Evolutionary conservation across 2,888 invertebrate genomes (phyloP).

Genomic region (Caenorhabditis sp.): DNA sequence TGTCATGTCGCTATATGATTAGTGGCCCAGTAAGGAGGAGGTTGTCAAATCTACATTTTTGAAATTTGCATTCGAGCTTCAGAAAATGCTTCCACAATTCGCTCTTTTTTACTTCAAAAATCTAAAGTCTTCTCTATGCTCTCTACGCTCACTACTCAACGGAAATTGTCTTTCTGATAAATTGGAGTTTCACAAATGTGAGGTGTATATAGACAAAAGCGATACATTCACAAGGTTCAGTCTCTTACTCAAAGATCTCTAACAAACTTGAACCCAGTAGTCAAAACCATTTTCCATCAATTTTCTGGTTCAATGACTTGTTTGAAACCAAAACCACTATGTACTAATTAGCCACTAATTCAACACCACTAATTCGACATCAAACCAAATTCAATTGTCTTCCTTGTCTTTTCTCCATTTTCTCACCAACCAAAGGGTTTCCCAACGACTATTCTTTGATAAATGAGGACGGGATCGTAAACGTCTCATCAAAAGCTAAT

Average conservation of each 20-base stretch:
- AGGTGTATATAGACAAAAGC: too few relatives aligned
- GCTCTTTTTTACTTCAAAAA: too few relatives aligned
- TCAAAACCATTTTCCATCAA: conserved; percentile 1
- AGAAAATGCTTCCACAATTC: too few relatives aligned
- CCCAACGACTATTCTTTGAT: not conserved
- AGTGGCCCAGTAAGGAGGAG: too few relatives aligned
- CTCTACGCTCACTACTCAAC: too few relatives aligned
- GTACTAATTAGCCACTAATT: not conserved
- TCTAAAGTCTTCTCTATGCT: too few relatives aligned
- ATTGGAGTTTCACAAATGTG: too few relatives aligned
- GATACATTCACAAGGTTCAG: too few relatives aligned
- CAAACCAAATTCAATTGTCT: not conserved
- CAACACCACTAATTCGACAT: conserved; percentile 9
- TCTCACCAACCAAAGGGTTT: conserved; percentile 36
- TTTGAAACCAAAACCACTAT: conserved; percentile 8
- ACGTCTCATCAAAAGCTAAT: conserved; percentile 34
- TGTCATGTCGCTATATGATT: too few relatives aligned
- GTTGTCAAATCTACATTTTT: too few relatives aligned
- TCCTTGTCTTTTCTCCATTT: conserved; percentile 6
- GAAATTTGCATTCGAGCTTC: too few relatives aligned
- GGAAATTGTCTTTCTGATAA: too few relatives aligned
- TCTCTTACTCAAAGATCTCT: not conserved
- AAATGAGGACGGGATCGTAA: conserved; percentile 42
- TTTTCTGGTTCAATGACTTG: not conserved
- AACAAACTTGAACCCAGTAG: not conserved